These are phyloP conservation scores for Acanthurus lineatus DNA, from an alignment of 2,797 vertebrate genomes.

Conservation along the genomic window DNA sequence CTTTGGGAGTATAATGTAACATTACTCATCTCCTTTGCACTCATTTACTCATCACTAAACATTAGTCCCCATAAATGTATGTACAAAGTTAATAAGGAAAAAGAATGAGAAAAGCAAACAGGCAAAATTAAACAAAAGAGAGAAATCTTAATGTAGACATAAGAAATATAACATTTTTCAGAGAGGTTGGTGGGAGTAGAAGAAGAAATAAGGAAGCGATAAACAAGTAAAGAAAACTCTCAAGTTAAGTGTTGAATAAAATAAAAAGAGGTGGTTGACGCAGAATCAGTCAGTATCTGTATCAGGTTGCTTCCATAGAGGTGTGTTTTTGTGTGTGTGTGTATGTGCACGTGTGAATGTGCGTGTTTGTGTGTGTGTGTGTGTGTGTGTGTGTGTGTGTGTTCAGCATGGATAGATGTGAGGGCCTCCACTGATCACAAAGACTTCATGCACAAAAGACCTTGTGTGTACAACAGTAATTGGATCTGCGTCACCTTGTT, in stretches of 20 bases:
- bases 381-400: conserved; percentile 1
- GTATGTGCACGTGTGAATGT: too few relatives aligned
- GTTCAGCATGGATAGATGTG: conserved; percentile 47
- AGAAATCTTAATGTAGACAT: not conserved
- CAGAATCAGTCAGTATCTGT: conserved; percentile 14
- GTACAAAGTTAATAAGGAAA: not conserved
- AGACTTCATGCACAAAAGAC: conserved; percentile 53
- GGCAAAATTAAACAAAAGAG: not conserved
- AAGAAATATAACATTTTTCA: not conserved
- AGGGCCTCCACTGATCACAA: conserved; percentile 55
- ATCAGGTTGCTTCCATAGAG: conserved; percentile 29
- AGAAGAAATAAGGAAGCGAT: conserved; percentile 10
- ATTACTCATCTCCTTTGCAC: not conserved
- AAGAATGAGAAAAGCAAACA: not conserved
- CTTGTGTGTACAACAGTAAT: conserved; percentile 55
- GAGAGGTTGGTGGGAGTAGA: conserved; percentile 1
- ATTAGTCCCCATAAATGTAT: not conserved
- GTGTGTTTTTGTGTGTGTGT: not conserved
- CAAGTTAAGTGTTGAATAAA: conserved; percentile 2
- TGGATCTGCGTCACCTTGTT: conserved; percentile 57
- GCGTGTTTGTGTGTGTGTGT: conserved; percentile 2
- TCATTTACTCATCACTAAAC: not conserved
- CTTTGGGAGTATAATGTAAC: not conserved
- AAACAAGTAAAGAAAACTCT: not conserved
- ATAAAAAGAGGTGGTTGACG: conserved; percentile 15